phyloP scores from a whole-genome alignment of 2,797 vertebrate species.

The Meda fulgida region DNA sequence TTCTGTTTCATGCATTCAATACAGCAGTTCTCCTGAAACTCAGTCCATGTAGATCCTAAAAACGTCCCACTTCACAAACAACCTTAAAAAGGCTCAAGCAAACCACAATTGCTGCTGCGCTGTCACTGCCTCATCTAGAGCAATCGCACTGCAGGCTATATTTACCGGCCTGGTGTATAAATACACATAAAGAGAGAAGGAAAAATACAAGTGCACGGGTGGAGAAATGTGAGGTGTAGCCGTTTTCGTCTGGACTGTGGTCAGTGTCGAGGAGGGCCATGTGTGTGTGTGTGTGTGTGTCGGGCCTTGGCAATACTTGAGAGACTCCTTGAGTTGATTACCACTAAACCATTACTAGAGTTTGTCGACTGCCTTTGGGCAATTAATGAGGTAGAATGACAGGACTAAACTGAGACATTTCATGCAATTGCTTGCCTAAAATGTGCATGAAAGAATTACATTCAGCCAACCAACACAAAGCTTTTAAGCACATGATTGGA shows the following conservation, averaged over 20 bases:
- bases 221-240: conserved; percentile 40
- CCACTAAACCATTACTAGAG: neutral
- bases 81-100: conserved; percentile 49
- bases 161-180: conserved; percentile 59
- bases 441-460: neutral
- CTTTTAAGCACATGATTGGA: conserved; percentile 2
- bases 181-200: conserved; percentile 58
- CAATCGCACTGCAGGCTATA: conserved; percentile 56
- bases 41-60: neutral
- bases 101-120: conserved; percentile 61
- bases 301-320: neutral
- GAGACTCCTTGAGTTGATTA: neutral
- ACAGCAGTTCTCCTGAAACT: conserved; percentile 7
- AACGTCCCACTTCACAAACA: conserved; percentile 53
- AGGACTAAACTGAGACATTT: neutral
- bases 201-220: conserved; percentile 40
- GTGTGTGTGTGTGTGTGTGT: neutral
- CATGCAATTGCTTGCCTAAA: neutral
- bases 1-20: conserved; percentile 40
- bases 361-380: neutral
- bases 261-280: neutral
- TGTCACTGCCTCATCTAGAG: conserved; percentile 38
- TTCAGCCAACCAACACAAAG: neutral
- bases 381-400: neutral
- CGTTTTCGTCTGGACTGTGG: conserved; percentile 50